Evolutionary conservation across 2,888 invertebrate genomes (phyloP).

Genomic region (Spilosoma lubricipeda): DNA sequence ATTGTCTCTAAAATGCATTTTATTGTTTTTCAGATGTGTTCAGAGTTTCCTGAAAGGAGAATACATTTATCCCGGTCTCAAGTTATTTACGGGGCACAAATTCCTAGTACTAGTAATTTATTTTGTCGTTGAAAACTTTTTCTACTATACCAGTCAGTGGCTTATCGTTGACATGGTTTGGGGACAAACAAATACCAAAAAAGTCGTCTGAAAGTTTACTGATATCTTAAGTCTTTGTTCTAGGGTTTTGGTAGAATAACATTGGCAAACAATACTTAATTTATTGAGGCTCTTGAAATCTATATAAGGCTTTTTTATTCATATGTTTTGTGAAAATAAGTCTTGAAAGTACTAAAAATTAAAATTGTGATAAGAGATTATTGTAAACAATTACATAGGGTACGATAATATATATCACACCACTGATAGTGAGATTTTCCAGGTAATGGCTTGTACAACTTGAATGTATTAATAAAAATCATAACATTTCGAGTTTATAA

Average conservation of each 20-base stretch:
- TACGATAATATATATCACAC: not conserved
- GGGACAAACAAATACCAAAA: conserved; percentile 54
- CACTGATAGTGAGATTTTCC: not conserved
- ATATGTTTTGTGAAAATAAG: not conserved
- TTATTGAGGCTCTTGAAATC: conserved; percentile 14
- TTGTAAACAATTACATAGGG: not conserved
- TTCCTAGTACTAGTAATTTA: conserved; percentile 58
- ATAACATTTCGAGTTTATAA: not conserved
- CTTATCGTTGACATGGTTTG: conserved; percentile 69
- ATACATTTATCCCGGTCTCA: conserved; percentile 71
- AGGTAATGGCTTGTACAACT: no score
- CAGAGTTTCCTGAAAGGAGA: conserved; percentile 63
- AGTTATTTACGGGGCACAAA: conserved; percentile 55
- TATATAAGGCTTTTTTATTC: not conserved
- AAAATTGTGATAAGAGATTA: not conserved
- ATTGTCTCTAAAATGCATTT: not conserved
- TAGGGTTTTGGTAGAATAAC: conserved; percentile 23
- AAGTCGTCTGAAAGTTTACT: conserved; percentile 32
- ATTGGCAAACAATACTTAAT: conserved; percentile 9
- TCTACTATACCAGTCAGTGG: conserved; percentile 74
- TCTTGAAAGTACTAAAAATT: not conserved
- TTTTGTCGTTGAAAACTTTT: conserved; percentile 64
- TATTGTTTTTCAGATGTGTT: conserved; percentile 58
- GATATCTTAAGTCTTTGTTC: conserved; percentile 19
- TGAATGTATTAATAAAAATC: no score